Evolutionary conservation across 2,113 vertebrate species (phyloP).

Genomic region (Trichechus manatus): DNA sequence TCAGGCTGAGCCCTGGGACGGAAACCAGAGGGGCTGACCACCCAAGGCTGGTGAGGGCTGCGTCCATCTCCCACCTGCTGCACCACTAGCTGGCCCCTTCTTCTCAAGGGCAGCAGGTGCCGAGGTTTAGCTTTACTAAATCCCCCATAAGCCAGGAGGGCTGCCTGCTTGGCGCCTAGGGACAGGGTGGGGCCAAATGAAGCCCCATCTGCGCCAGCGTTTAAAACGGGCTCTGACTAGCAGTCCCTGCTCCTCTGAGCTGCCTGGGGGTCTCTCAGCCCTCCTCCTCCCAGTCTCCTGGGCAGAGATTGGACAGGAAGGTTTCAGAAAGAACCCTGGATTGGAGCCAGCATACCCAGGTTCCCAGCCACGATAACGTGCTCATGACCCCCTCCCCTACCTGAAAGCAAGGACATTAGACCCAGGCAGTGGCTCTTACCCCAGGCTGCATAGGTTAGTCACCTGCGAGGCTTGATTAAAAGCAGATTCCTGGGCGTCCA

Average conservation of each 20-base stretch:
- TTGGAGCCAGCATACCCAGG: not conserved
- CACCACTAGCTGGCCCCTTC: not conserved
- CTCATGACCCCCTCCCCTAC: too few species aligned
- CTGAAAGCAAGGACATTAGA: not conserved
- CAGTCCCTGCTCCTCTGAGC: not conserved
- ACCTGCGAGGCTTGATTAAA: not conserved
- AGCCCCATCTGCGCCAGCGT: not conserved
- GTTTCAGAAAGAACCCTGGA: not conserved
- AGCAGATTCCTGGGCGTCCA: not conserved
- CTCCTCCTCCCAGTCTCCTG: not conserved
- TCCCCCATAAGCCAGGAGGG: not conserved
- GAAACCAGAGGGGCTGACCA: not conserved
- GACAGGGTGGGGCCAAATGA: rapidly evolving
- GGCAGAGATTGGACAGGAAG: not conserved
- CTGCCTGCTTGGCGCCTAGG: not conserved
- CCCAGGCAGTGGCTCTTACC: too few species aligned
- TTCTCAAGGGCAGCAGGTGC: not conserved
- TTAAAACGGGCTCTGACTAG: not conserved
- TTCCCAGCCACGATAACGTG: not conserved
- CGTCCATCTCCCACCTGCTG: not conserved
- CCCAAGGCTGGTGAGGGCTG: not conserved
- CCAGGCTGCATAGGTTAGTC: not conserved
- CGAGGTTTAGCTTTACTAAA: not conserved
- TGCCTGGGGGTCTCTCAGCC: not conserved
- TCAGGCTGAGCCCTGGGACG: not conserved